A percentile compares a stretch with the other conserved stretches of the same genome.
Evolutionary conservation across 2,888 invertebrate genomes (phyloP).

Genomic region (Rhagonycha fulva): DNA sequence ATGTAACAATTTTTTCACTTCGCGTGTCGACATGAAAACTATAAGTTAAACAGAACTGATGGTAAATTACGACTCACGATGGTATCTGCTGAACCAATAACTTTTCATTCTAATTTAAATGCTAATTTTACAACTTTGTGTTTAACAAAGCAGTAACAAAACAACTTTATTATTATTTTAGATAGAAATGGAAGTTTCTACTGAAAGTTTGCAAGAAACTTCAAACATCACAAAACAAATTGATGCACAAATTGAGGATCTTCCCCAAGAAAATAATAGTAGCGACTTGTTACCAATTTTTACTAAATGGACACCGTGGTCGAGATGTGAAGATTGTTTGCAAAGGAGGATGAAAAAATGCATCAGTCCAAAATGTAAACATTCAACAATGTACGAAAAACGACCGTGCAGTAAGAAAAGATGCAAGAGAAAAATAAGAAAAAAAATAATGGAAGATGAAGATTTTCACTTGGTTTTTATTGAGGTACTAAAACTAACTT

Average conservation of each 20-base stretch:
- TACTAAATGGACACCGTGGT: conserved; percentile 49
- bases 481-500: conserved; percentile 10
- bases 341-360: conserved; percentile 82
- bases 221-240: background rate
- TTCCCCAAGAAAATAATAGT: background rate
- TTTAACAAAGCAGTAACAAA: background rate
- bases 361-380: conserved; percentile 41
- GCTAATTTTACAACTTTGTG: background rate
- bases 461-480: conserved; percentile 43
- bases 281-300: conserved; percentile 1
- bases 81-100: background rate
- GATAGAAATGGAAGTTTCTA: background rate
- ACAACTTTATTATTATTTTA: background rate
- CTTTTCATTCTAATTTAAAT: background rate
- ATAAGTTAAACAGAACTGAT: background rate
- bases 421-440: conserved; percentile 52
- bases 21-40: background rate
- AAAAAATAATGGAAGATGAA: conserved; percentile 40
- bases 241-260: background rate
- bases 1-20: background rate
- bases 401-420: conserved; percentile 51
- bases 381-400: conserved; percentile 51
- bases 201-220: background rate
- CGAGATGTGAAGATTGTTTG: conserved; percentile 54
- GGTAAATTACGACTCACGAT: background rate